Evolutionary conservation across 2,888 invertebrate genomes (phyloP), one percentile per base, ranked within the genome.

Genomic region (Sinhomidia bicolor): DNA sequence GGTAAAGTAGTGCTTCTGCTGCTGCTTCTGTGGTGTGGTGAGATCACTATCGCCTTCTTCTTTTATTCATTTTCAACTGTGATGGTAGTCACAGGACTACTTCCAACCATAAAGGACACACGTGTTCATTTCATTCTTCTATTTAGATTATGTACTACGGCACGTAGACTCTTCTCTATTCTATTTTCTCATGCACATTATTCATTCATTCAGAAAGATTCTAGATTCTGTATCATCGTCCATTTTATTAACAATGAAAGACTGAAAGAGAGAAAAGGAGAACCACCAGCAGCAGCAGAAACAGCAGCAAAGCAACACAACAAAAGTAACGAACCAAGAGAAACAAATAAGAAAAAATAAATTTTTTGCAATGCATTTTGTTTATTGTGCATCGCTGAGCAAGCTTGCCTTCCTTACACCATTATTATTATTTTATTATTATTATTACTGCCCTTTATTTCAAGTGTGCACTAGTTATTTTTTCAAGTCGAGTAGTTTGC

Each of bases 61-160:
- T 76, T 76, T 76, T 51, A 76, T 76, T 51, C 54, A 76, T 74
- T 76, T 76, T 0, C n/a, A n/a, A n/a, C n/a, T n/a, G n/a, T 10
- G 23, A 23, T 26, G 60, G 36, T 23, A 7, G 60, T 9, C 0
- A 41, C n/a, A 6, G 23, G 20, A 26, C 23, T 47, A 12, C 41
- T 41, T 0, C 26, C 6, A 14, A 47, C 14, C 6, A 71, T 23
- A 12, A 26, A 32, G 65, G 9, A 14, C 32, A 5, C 14, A 26
- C 26, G 26, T n/a, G 60, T 14, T 29, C 7, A 23, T 10, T 41
- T 9, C n/a, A 7, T 17, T 2, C 36, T 44, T 26, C 2, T n/a
- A 1, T 47, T 7, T n/a, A n/a, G 12, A 44, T 6, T 6, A 47
- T n/a, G n/a, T n/a, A n/a, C n/a, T n/a, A n/a, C n/a, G n/a, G n/a